Evolutionary conservation across 2,888 invertebrate species (phyloP), one percentile per base, ranked within the genome.

Genomic region (Lepeophtheirus nordmannii): DNA sequence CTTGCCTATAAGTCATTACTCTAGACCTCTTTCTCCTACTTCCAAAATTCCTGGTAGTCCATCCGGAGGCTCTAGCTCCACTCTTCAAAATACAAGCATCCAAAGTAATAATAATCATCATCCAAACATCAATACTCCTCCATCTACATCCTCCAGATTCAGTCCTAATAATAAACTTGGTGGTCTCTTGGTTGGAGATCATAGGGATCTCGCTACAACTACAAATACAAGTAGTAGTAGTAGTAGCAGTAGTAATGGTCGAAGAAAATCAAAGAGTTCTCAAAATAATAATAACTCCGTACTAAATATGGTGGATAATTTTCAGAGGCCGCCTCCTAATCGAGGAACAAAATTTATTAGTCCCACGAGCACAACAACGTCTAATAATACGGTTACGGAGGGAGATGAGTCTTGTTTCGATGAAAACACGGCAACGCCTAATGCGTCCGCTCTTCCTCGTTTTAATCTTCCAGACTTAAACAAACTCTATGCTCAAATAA

Each of bases 401-500:
- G 53, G 17, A 17, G 53, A 46, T 17, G 14, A 46, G n/a, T 46
- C 53, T 17, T 30, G 30, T 7, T 30, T 30, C 7, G 30, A 30
- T 30, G 30, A 30, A 7, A 30, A 30, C 30, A 30, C 30, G 30
- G 7, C 30, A 30, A 30, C 30, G 30, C 30, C 30, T 7, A 30
- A 2, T 30, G n/a, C n/a, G 17, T 17, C 14, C 14, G n/a, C n/a
- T 46, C 53, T 46, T 46, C 53, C 53, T n/a, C n/a, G 58, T 22
- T 20, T 3, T 5, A 22, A 58, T 58, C 14, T 23, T 22, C 20
- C 38, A 12, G 53, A 46, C 63, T 23, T 56, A 10, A 22, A 46
- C 56, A 46, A 56, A 17, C 23, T 63, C 5, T 63, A 63, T 53
- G 63, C 63, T 63, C 63, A 63, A 63, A 38, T 63, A 10, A 23